phyloP scores from a whole-genome alignment of 2,113 vertebrate species.

The Entosphenus tridentatus region DNA sequence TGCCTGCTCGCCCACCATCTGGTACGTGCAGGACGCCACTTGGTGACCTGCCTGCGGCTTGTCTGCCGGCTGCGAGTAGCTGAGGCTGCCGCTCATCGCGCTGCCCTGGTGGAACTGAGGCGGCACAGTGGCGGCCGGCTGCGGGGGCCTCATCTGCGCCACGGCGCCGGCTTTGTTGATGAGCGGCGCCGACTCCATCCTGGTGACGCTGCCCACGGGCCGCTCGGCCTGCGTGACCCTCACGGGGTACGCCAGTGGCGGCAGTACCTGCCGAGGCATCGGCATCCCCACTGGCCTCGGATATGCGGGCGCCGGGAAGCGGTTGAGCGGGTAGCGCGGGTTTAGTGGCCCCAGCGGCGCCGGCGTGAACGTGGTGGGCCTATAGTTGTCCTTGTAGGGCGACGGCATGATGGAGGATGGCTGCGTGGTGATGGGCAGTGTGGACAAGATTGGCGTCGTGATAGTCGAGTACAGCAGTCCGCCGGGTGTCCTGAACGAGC shows the following conservation, averaged over 20 bases:
- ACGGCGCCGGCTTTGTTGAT: too few relatives aligned
- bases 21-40: too few relatives aligned
- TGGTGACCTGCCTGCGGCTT: too few relatives aligned
- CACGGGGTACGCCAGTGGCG: not conserved
- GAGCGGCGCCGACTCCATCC: too few relatives aligned
- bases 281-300: not conserved
- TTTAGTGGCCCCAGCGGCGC: not conserved
- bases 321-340: not conserved
- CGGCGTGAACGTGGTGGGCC: not conserved
- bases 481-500: conserved; percentile 32
- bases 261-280: not conserved
- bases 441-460: conserved; percentile 86
- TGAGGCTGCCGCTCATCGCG: too few relatives aligned
- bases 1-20: too few relatives aligned
- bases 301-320: too few relatives aligned
- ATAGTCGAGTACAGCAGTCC: conserved; percentile 99
- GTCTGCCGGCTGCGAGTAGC: too few relatives aligned
- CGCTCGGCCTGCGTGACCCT: not conserved
- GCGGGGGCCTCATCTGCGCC: too few relatives aligned
- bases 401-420: conserved; percentile 18
- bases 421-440: conserved; percentile 92
- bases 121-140: too few relatives aligned
- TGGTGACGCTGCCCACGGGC: not conserved
- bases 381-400: not conserved
- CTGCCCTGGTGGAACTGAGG: too few relatives aligned